Conservation (phyloP, 2,888 invertebrate genomes). For the Parnassius orleans region DNA sequence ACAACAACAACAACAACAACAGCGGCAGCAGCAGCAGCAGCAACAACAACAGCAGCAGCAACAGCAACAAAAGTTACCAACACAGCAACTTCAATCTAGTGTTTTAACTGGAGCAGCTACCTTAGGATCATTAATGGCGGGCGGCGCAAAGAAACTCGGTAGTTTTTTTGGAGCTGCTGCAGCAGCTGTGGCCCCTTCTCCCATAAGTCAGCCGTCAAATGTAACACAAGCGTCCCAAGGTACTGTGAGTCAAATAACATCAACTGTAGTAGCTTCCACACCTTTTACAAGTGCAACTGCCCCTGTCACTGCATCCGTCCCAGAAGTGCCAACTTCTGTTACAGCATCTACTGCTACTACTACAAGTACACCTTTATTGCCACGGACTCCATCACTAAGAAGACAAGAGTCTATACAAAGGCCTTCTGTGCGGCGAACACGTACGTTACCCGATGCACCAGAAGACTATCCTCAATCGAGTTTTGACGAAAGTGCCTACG, state of each 20-base stretch:
- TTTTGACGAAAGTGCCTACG: conserved; percentile 79
- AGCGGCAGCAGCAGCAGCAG: conserved; percentile 44
- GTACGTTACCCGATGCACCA: conserved; percentile 74
- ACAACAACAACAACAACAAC: conserved; percentile 39
- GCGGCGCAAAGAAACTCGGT: conserved; percentile 74
- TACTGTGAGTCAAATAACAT: conserved; percentile 46
- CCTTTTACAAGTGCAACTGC: conserved; percentile 58
- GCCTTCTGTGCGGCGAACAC: conserved; percentile 70
- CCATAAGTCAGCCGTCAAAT: conserved; percentile 48
- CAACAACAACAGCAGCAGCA: conserved; percentile 49
- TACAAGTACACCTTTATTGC: conserved; percentile 62
- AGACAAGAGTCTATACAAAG: conserved; percentile 78
- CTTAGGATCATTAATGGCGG: conserved; percentile 74
- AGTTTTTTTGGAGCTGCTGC: conserved; percentile 76
- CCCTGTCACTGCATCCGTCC: conserved; percentile 66
- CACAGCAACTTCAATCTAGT: conserved; percentile 67
- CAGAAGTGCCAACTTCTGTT: conserved; percentile 60
- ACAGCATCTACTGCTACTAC: conserved; percentile 56
- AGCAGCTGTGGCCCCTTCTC: conserved; percentile 65
- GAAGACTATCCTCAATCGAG: conserved; percentile 66
- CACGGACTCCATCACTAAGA: conserved; percentile 67
- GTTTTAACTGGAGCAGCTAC: conserved; percentile 73
- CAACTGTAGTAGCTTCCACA: conserved; percentile 50
- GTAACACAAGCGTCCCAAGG: conserved; percentile 42
- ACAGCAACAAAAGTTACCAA: conserved; percentile 58